Conservation (phyloP, 2,113 vertebrate genomes). For the human region GRCh38 chr1:111893001-111893500, state of each 20-base stretch:
- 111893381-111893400: neutral
- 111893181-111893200: rapidly evolving
- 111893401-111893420: no score
- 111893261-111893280: neutral
- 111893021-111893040: neutral
- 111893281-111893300: neutral
- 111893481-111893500: neutral
- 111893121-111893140: neutral
- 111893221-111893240: neutral
- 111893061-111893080: neutral
- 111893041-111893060: neutral
- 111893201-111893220: no score
- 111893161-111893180: no score
- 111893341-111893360: no score
- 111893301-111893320: neutral
- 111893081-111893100: neutral
- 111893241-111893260: neutral
- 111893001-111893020: neutral
- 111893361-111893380: neutral
- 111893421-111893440: neutral
- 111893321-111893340: no score
- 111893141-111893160: neutral
- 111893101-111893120: neutral
- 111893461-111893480: neutral
- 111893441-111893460: neutral